A percentile compares a stretch with the other conserved stretches of the same genome.
Evolutionary conservation across 1,140 invertebrate genomes (phyloP).

Genomic region (Drosophila pectinifera): DNA sequence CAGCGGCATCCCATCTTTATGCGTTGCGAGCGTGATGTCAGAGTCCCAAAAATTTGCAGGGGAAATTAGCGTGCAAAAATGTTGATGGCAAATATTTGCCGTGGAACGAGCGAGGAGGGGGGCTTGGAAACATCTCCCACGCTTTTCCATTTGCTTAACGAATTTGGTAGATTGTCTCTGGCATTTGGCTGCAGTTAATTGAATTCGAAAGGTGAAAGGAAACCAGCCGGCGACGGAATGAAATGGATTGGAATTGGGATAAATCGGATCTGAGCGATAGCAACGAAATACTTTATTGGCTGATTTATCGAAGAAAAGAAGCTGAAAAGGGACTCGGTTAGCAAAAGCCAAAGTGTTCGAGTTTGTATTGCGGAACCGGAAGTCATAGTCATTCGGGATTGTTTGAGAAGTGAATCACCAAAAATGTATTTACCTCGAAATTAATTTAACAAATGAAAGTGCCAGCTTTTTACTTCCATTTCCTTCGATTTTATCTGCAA

Average conservation of each 20-base stretch:
- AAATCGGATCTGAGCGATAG: slow-evolving; percentile 50
- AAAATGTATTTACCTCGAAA: slow-evolving; percentile 9
- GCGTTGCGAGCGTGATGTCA: slow-evolving; percentile 78
- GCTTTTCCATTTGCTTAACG: slow-evolving; percentile 76
- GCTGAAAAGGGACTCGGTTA: slow-evolving; percentile 62
- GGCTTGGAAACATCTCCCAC: slow-evolving; percentile 54
- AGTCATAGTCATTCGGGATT: slow-evolving; percentile 13
- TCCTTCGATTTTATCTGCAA: slow-evolving; percentile 22
- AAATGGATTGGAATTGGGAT: slow-evolving; percentile 30
- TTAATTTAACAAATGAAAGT: slow-evolving; percentile 18
- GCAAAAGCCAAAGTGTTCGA: slow-evolving; percentile 25
- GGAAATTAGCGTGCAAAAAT: slow-evolving; percentile 82
- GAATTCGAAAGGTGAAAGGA: slow-evolving; percentile 83
- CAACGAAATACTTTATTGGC: slow-evolving; percentile 71
- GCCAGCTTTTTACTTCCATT: neutral
- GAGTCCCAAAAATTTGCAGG: slow-evolving; percentile 69
- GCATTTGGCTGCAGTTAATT: slow-evolving; percentile 80
- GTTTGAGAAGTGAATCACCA: slow-evolving; percentile 16
- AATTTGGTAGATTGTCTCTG: slow-evolving; percentile 78
- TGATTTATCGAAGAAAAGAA: slow-evolving; percentile 62
- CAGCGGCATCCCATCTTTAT: slow-evolving; percentile 41
- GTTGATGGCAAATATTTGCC: slow-evolving; percentile 81
- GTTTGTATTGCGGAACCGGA: slow-evolving; percentile 34
- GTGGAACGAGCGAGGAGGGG: neutral
- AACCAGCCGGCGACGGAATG: slow-evolving; percentile 29